phyloP scores from a whole-genome alignment of 2,797 vertebrate species.

The Tachyglossus aculeatus region DNA sequence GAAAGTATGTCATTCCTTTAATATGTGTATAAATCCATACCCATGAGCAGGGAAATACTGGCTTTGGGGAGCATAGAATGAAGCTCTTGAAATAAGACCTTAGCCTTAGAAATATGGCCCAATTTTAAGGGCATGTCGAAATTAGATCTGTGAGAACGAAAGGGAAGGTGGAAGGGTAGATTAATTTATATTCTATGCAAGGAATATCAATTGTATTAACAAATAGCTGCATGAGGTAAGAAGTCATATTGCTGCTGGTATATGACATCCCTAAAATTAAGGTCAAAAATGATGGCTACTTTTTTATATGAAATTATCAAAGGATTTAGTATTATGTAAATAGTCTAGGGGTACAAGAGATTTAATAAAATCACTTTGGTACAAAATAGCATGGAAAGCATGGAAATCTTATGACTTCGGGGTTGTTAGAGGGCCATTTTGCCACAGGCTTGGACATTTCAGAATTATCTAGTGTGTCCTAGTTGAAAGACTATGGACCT shows the following conservation, averaged over 20 bases:
- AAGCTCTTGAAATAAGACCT: background rate
- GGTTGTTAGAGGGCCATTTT: background rate
- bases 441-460: background rate
- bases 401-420: no score
- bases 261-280: constrained; percentile 6
- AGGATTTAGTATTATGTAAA: background rate
- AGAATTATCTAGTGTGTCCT: background rate
- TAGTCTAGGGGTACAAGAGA: background rate
- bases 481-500: no score
- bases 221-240: background rate
- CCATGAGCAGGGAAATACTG: no score
- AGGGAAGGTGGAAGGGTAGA: background rate
- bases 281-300: background rate
- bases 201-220: background rate
- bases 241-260: constrained; percentile 7
- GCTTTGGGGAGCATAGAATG: background rate
- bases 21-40: background rate
- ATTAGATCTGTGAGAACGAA: background rate
- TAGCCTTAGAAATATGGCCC: background rate
- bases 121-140: background rate
- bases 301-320: background rate
- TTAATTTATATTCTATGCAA: background rate
- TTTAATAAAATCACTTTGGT: background rate
- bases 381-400: no score
- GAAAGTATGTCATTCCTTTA: background rate